Evolutionary conservation across 2,797 vertebrate species (phyloP).

Genomic region (Mallotus villosus): DNA sequence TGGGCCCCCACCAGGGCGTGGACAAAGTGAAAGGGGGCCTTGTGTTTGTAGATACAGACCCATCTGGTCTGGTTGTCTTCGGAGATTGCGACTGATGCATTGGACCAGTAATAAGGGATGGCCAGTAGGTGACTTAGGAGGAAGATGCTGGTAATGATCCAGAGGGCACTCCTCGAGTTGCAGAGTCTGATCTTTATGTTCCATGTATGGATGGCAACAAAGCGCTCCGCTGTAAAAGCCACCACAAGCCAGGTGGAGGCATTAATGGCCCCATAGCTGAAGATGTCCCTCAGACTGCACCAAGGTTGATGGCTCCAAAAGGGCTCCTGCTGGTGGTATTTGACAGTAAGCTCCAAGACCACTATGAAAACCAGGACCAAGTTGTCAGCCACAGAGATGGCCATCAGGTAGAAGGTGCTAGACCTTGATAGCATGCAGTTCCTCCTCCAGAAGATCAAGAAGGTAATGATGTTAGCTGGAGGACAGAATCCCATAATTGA

Average conservation of each 20-base stretch:
- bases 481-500: conserved; percentile 17
- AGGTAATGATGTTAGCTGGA: conserved; percentile 65
- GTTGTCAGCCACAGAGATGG: conserved; percentile 65
- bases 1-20: conserved; percentile 65
- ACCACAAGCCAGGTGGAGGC: conserved; percentile 68
- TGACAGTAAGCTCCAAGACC: conserved; percentile 61
- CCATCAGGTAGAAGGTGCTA: conserved; percentile 67
- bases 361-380: conserved; percentile 64
- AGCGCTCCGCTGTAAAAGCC: conserved; percentile 64
- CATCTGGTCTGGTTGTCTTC: conserved; percentile 37
- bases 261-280: conserved; percentile 62
- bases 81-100: conserved; percentile 52
- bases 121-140: conserved; percentile 52
- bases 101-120: conserved; percentile 66
- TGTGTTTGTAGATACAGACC: conserved; percentile 54
- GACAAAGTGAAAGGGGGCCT: conserved; percentile 43
- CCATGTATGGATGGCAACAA: conserved; percentile 57
- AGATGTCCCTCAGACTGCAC: conserved; percentile 61
- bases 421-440: conserved; percentile 67
- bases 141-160: conserved; percentile 47
- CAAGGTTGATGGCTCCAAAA: conserved; percentile 65
- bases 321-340: conserved; percentile 52
- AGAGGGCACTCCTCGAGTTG: conserved; percentile 46
- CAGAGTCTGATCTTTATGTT: conserved; percentile 54
- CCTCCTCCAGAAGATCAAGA: conserved; percentile 67